Evolutionary conservation across 2,888 invertebrate species (phyloP).

Genomic region (Chloroclystis v-ata): DNA sequence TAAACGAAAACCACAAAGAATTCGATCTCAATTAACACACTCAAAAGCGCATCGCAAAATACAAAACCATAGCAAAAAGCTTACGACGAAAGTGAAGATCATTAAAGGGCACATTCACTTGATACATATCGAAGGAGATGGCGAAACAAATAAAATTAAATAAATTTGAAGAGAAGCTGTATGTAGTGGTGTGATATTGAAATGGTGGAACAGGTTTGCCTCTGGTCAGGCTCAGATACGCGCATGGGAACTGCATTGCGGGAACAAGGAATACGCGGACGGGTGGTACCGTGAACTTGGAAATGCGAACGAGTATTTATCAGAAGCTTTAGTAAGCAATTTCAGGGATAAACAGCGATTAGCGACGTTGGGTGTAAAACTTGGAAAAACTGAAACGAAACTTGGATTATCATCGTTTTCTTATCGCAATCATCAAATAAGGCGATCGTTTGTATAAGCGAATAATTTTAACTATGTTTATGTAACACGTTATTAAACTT

Average conservation of each 20-base stretch:
- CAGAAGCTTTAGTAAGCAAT: no score
- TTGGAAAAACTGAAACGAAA: no score
- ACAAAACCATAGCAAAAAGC: conserved; percentile 6
- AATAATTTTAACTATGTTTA: no score
- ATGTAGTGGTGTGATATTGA: conserved; percentile 70
- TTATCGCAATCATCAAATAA: no score
- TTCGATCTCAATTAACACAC: conserved; percentile 8
- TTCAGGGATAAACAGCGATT: no score
- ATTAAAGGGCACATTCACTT: conserved; percentile 20
- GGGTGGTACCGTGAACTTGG: conserved; percentile 8
- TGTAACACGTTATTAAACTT: no score
- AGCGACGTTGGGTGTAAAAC: no score
- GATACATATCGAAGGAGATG: conserved; percentile 29
- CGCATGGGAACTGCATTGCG: conserved; percentile 63
- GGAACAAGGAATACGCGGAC: conserved; percentile 27
- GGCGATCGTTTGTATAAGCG: no score
- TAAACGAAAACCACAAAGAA: neutral
- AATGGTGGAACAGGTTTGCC: conserved; percentile 72
- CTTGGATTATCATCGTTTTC: no score
- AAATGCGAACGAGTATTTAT: neutral
- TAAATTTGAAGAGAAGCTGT: conserved; percentile 25
- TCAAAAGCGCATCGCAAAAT: conserved; percentile 1
- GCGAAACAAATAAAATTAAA: conserved; percentile 32
- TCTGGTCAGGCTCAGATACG: conserved; percentile 60
- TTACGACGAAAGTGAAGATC: conserved; percentile 13